Percentiles rank a stretch among this genome's conserved stretches.
phyloP scores from a whole-genome alignment of 2,888 invertebrate genomes.

The Apamea sordens region DNA sequence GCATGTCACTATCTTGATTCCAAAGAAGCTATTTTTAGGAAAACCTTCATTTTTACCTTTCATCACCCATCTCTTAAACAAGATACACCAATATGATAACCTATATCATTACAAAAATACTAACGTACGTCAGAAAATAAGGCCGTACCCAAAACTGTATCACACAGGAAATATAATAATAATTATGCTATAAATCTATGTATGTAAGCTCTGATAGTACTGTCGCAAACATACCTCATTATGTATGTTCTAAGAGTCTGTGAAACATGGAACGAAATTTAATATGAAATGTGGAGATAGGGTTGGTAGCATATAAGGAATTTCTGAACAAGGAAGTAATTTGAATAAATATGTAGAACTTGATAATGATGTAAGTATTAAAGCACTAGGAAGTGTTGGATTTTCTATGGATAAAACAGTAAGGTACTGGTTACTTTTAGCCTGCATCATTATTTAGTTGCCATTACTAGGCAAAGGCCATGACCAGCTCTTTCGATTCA shows the following conservation, averaged over 20 bases:
- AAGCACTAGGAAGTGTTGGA: neutral
- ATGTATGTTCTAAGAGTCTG: conserved; percentile 51
- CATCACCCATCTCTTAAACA: neutral
- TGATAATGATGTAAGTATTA: neutral
- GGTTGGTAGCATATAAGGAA: conserved; percentile 14
- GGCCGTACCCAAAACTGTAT: conserved; percentile 6
- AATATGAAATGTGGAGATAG: conserved; percentile 48
- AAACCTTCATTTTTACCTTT: conserved; percentile 17
- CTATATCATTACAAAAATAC: conserved; percentile 21
- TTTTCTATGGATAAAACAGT: neutral
- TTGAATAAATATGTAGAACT: neutral
- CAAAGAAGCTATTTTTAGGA: neutral
- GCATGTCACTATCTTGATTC: neutral
- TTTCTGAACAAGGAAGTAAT: conserved; percentile 10
- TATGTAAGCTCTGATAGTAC: conserved; percentile 37
- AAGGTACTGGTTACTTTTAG: neutral
- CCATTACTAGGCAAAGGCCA: neutral
- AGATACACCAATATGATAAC: neutral
- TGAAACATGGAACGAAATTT: conserved; percentile 52
- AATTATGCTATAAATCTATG: conserved; percentile 59
- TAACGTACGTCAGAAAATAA: conserved; percentile 8
- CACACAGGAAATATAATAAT: conserved; percentile 51
- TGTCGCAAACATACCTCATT: conserved; percentile 44
- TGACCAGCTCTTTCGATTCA: neutral
- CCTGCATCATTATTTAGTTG: neutral